Evolutionary conservation across 2,888 invertebrate species (phyloP).

Genomic region (Dyspetes luteomarginatus): DNA sequence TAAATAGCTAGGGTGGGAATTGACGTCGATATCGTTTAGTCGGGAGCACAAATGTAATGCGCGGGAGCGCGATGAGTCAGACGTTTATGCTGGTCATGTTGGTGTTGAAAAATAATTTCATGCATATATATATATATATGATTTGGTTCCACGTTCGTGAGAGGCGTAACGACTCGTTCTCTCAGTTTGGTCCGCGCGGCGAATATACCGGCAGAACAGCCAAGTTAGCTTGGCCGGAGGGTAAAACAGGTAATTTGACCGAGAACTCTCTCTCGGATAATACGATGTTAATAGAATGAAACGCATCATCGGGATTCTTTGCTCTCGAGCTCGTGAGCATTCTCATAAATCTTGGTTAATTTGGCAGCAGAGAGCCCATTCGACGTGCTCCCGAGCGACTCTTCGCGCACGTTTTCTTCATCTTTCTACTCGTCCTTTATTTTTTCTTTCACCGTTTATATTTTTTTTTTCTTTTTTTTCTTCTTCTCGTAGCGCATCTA

Average conservation of each 20-base stretch:
- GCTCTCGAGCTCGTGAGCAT: slow-evolving; percentile 68
- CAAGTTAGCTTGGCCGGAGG: slow-evolving; percentile 40
- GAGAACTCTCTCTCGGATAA: slow-evolving; percentile 71
- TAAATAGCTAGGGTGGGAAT: slow-evolving; percentile 11
- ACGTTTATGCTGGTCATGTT: slow-evolving; percentile 70
- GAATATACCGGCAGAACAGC: slow-evolving; percentile 12
- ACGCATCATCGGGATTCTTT: slow-evolving; percentile 59
- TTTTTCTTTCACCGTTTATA: slow-evolving; percentile 31
- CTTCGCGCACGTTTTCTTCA: slow-evolving; percentile 58
- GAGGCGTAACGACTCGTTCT: too few species aligned
- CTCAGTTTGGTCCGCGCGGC: too few species aligned
- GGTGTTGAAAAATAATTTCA: too few species aligned
- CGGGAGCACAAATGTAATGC: slow-evolving; percentile 12
- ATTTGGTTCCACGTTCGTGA: too few species aligned
- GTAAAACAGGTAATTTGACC: slow-evolving; percentile 57
- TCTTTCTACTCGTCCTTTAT: slow-evolving; percentile 59
- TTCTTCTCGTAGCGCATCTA: slow-evolving; percentile 52
- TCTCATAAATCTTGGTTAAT: slow-evolving; percentile 82
- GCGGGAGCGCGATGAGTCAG: slow-evolving; percentile 6
- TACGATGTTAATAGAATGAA: slow-evolving; percentile 82
- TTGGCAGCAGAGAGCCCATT: slow-evolving; percentile 81
- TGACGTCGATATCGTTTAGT: slow-evolving; percentile 50
- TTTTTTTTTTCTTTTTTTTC: slow-evolving; percentile 50
- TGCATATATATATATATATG: too few species aligned
- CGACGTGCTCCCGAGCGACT: slow-evolving; percentile 73